Percentiles rank a stretch among this genome's conserved stretches.
phyloP scores from a whole-genome alignment of 2,113 vertebrate genomes.

The Alethe castanea region DNA sequence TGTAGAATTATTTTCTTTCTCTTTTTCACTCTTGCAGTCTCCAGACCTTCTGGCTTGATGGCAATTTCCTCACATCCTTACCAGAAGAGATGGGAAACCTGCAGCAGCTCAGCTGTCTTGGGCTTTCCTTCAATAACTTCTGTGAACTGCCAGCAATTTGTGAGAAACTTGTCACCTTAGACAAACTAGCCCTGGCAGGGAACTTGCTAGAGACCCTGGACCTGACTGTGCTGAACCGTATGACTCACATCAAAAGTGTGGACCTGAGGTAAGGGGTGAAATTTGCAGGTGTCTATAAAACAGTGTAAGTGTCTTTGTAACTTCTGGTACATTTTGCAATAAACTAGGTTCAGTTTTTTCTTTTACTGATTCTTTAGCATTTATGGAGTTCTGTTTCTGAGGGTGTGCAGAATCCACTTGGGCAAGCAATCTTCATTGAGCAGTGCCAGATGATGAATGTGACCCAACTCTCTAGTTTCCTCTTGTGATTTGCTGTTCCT shows the following conservation, averaged over 20 bases:
- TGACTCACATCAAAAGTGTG: constrained; percentile 86
- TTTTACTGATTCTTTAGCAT: not conserved
- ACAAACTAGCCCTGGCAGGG: constrained; percentile 89
- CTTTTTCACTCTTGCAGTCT: constrained; percentile 72
- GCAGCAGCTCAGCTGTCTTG: constrained; percentile 84
- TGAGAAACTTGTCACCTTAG: constrained; percentile 80
- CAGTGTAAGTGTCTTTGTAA: not conserved
- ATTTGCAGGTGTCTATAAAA: not conserved
- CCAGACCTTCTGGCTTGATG: constrained; percentile 91
- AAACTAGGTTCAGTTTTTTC: not conserved
- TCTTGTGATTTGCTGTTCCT: not conserved
- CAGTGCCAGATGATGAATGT: not conserved
- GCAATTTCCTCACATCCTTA: constrained; percentile 85
- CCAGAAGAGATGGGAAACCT: constrained; percentile 88
- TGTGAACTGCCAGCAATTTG: constrained; percentile 82
- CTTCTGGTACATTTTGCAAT: not conserved
- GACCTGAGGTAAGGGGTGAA: constrained; percentile 84
- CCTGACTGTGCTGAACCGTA: constrained; percentile 75
- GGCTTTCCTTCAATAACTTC: constrained; percentile 93
- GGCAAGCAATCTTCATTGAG: not conserved
- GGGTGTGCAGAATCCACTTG: not conserved
- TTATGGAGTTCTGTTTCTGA: not conserved
- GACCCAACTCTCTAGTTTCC: not conserved
- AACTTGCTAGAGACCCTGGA: constrained; percentile 83
- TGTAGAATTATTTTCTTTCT: not conserved